Evolutionary conservation across 1,140 invertebrate species (phyloP), one percentile per base, ranked within the genome.

Genomic region (Odontomachus brunneus): DNA sequence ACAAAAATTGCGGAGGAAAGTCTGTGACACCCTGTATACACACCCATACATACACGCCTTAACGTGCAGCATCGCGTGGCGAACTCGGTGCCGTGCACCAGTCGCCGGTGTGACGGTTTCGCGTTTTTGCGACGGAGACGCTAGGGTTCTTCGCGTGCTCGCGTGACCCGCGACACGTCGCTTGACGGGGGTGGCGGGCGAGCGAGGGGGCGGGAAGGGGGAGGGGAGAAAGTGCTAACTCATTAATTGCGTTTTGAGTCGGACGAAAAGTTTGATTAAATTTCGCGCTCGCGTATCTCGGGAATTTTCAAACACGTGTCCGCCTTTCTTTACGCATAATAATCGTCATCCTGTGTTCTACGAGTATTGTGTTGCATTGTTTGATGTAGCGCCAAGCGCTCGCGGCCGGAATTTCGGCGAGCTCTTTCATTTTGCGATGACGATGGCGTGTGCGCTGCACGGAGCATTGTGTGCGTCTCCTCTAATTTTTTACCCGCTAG

Each of bases 121-220:
- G 66, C 82, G 73, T 80, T 84, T 86, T 81, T 84, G 44, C 84
- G 19, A 57, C 24, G 44, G 83, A 80, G 82, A 84, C 51, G 78
- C 78, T 38, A 69, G 78, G 38, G 38, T 4, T 26, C 55, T 71
- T 74, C 57, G 78, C 78, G 71, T 74, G 74, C 33, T 85, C 82
- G 84, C 82, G 74, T 86, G 84, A 86, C 33, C 75, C 75, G 75
- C 51, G 57, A 71, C 83, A 57, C 84, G 29, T 44, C 60, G 66
- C 65, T 71, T 84, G 62, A 72, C 65, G 60, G 29, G 26, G n/a
- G 7, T n/a, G 24, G 26, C 1, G 24, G 38, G 24, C 24, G 4
- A 2, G 11, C n/a, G n/a, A 22, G 5, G 3, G 3, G 53, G n/a
- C 22, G n/a, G 11, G n/a, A 7, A n/a, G n/a, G 19, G 1, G 63